These are phyloP conservation scores for Hypsibius dujardini DNA, from an alignment of 1,140 invertebrate genomes.

Conservation along the genomic window DNA sequence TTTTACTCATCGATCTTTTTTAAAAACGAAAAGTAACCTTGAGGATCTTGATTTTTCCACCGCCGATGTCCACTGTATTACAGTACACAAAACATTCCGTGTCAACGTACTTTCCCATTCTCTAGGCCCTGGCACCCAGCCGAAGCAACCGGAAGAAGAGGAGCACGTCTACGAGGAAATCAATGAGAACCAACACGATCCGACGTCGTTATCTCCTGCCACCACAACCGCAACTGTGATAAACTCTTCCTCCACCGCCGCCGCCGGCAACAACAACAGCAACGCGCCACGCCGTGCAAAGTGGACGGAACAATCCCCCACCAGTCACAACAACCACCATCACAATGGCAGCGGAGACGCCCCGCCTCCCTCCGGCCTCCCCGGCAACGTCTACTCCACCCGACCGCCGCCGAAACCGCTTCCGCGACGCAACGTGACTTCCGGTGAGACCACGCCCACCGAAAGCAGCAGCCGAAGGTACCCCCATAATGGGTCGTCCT, in stretches of 20 bases:
- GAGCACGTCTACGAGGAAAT: constrained; percentile 15
- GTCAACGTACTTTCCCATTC: too few relatives aligned
- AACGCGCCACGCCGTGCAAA: neutral
- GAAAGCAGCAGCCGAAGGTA: neutral
- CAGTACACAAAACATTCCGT: too few relatives aligned
- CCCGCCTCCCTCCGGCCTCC: neutral
- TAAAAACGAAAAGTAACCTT: too few relatives aligned
- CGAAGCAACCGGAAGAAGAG: neutral
- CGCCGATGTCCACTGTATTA: too few relatives aligned
- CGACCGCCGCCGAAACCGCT: neutral
- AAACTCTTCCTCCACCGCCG: neutral
- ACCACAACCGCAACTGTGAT: neutral
- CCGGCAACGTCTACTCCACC: neutral
- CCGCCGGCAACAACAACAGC: neutral
- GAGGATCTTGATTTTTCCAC: too few relatives aligned
- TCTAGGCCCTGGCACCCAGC: too few relatives aligned
- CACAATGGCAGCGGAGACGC: neutral
- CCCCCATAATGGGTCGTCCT: too few relatives aligned
- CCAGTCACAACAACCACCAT: neutral
- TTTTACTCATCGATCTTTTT: too few relatives aligned
- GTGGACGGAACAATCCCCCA: constrained; percentile 1
- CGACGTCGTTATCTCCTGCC: too few relatives aligned
- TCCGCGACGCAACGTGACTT: neutral
- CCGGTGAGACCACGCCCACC: neutral
- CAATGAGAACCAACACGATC: constrained; percentile 1